Percentiles rank a stretch among this genome's conserved stretches.
Evolutionary conservation across 2,113 vertebrate genomes (phyloP).

Genomic region (Terrapene triunguis): DNA sequence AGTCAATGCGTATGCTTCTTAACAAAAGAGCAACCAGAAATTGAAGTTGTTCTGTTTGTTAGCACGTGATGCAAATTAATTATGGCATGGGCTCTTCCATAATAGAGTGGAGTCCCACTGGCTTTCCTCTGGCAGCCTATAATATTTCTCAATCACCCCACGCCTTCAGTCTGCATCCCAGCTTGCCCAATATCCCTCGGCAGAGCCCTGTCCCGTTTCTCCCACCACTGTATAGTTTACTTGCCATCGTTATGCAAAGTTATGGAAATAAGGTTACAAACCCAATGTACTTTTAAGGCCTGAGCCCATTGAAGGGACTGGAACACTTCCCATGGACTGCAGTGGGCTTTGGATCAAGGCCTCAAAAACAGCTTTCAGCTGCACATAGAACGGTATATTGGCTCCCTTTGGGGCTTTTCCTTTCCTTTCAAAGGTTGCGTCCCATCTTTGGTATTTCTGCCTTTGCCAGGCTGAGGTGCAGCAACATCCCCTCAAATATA

Average conservation of each 20-base stretch:
- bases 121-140: not conserved
- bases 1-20: not conserved
- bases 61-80: not conserved
- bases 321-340: not conserved
- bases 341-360: not conserved
- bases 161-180: not conserved
- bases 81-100: not conserved
- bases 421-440: not conserved
- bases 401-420: not conserved
- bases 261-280: not conserved
- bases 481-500: not conserved
- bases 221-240: not conserved
- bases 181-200: not conserved
- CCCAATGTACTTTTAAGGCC: not conserved
- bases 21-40: not conserved
- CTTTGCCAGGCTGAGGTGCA: not conserved
- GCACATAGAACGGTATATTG: not conserved
- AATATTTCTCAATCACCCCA: not conserved
- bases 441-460: not conserved
- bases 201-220: not conserved
- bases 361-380: not conserved
- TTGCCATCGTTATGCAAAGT: not conserved
- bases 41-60: not conserved
- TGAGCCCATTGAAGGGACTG: not conserved
- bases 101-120: not conserved